Evolutionary conservation across 2,113 vertebrate genomes (phyloP).

Genomic region (Leucopsar rothschildi): DNA sequence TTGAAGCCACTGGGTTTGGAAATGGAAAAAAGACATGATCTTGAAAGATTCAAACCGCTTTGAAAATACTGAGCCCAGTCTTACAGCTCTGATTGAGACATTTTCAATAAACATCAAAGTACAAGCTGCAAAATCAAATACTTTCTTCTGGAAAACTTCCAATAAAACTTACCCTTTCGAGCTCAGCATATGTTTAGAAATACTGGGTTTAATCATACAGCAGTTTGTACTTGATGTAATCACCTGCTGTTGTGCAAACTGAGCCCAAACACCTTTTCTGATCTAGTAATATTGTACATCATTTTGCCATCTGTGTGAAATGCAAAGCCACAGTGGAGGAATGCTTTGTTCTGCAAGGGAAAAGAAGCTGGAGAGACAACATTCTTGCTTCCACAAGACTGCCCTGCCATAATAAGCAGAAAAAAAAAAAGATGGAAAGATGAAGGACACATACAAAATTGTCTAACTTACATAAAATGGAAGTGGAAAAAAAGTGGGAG

Average conservation of each 20-base stretch:
- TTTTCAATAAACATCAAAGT: constrained; percentile 18
- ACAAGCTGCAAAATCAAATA: background rate
- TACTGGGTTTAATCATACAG: background rate
- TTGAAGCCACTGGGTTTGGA: background rate
- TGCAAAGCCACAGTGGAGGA: background rate
- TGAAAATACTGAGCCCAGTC: background rate
- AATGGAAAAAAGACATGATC: background rate
- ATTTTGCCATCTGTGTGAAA: background rate
- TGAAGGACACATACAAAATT: background rate
- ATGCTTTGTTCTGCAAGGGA: background rate
- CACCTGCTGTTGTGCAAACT: constrained; percentile 1
- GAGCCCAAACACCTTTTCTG: background rate
- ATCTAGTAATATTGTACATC: background rate
- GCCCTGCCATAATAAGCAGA: background rate
- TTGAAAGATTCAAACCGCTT: background rate
- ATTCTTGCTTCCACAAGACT: background rate
- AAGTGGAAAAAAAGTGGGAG: background rate
- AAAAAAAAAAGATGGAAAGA: background rate
- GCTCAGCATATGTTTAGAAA: background rate
- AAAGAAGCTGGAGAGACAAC: background rate
- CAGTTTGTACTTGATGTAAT: background rate
- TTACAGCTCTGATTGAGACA: background rate
- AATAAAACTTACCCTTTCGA: background rate
- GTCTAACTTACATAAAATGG: background rate
- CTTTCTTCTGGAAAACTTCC: constrained; percentile 9